Conservation (phyloP, 2,113 vertebrate genomes). For the Naja naja region DNA sequence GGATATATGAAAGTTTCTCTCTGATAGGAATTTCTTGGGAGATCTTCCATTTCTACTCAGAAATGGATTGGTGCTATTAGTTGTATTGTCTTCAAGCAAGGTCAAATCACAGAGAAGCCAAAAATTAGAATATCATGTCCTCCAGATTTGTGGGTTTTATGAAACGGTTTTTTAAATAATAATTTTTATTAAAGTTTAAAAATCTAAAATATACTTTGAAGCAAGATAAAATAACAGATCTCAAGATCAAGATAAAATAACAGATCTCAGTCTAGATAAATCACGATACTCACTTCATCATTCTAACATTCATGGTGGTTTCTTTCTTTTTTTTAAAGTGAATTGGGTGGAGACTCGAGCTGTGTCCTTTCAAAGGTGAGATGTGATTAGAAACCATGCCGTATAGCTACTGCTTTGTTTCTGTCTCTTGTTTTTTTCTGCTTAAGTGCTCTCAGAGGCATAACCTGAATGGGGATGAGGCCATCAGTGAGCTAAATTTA, state of each 20-base stretch:
- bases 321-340: conserved; percentile 46
- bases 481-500: not conserved
- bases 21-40: not conserved
- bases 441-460: not conserved
- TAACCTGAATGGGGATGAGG: not conserved
- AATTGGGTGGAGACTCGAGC: conserved; percentile 50
- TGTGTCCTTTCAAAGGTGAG: conserved; percentile 61
- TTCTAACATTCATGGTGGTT: not conserved
- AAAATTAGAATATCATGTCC: not conserved
- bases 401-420: not conserved
- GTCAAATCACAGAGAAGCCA: not conserved
- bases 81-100: not conserved
- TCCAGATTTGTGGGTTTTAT: not conserved
- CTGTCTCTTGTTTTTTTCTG: not conserved
- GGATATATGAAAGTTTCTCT: not conserved
- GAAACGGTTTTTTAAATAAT: not conserved
- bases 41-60: not conserved
- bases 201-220: not conserved
- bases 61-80: too few relatives aligned
- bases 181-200: not conserved
- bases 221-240: not conserved
- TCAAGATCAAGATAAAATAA: not conserved
- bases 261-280: not conserved
- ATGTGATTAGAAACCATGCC: not conserved
- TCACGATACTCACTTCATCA: not conserved